Evolutionary conservation across 30 jellyfish, hydroid and myxozoan species (phyloP).

Genomic region (Cassiopea andromeda): DNA sequence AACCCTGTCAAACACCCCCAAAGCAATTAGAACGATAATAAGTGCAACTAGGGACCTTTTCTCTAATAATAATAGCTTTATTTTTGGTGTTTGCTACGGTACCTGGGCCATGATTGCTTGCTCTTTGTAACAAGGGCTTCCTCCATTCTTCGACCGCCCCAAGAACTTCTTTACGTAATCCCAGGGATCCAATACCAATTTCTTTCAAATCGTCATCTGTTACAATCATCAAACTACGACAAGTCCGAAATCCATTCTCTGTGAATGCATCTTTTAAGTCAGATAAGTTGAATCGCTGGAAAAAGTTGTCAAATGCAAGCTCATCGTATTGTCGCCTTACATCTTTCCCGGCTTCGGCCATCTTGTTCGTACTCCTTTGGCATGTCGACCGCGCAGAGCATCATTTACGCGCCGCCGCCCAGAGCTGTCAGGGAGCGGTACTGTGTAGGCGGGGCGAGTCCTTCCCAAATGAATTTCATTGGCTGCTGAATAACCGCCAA

Average conservation of each 20-base stretch:
- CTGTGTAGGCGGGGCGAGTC: slow-evolving; percentile 82
- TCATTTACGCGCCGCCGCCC: slow-evolving; percentile 70
- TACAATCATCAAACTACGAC: slow-evolving; percentile 77
- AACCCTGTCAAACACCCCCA: background rate
- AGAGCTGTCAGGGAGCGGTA: slow-evolving; percentile 76
- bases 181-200: slow-evolving; percentile 77
- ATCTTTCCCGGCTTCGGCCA: slow-evolving; percentile 77
- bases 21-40: background rate
- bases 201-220: slow-evolving; percentile 68
- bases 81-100: slow-evolving; percentile 4
- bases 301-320: slow-evolving; percentile 73
- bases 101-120: slow-evolving; percentile 63
- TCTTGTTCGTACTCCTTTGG: slow-evolving; percentile 40
- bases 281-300: slow-evolving; percentile 55
- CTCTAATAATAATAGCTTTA: background rate
- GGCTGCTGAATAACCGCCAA: slow-evolving; percentile 71
- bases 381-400: slow-evolving; percentile 66
- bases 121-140: slow-evolving; percentile 70
- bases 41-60: background rate
- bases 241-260: slow-evolving; percentile 72
- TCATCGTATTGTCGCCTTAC: slow-evolving; percentile 67
- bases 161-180: slow-evolving; percentile 71
- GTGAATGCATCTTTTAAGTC: slow-evolving; percentile 58
- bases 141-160: slow-evolving; percentile 88
- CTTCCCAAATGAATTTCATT: slow-evolving; percentile 52